These are phyloP conservation scores for Morus bassanus DNA, from an alignment of 2,797 vertebrate species.

Conservation along the genomic window DNA sequence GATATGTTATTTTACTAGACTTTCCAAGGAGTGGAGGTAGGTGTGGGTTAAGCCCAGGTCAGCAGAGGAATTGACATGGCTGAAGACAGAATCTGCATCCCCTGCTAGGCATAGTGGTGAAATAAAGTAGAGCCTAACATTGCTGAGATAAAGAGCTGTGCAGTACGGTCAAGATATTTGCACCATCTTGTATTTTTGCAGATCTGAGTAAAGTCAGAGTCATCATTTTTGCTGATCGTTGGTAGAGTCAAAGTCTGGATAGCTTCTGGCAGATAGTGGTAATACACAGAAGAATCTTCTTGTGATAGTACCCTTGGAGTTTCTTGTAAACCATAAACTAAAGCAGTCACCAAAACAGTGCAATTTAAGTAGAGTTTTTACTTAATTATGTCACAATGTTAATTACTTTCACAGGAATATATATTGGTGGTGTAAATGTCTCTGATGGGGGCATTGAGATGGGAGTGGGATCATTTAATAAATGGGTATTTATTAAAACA, in stretches of 20 bases:
- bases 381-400: not conserved
- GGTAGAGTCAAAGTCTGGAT: not conserved
- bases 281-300: not conserved
- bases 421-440: not conserved
- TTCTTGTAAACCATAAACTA: not conserved
- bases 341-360: not conserved
- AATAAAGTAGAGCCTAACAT: not conserved
- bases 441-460: not conserved
- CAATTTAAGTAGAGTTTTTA: not conserved
- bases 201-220: not conserved
- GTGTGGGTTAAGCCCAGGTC: not conserved
- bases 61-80: not conserved
- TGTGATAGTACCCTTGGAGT: not conserved
- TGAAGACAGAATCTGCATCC: not conserved
- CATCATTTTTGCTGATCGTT: no score
- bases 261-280: not conserved
- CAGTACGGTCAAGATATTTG: not conserved
- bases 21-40: conserved; percentile 5
- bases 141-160: not conserved
- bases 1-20: conserved; percentile 6
- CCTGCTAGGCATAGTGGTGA: not conserved
- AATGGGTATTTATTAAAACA: not conserved
- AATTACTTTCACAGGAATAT: not conserved
- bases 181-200: not conserved
- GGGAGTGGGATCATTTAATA: not conserved